Conservation (phyloP, 2,797 vertebrate species). For the Danio albolineatus region DNA sequence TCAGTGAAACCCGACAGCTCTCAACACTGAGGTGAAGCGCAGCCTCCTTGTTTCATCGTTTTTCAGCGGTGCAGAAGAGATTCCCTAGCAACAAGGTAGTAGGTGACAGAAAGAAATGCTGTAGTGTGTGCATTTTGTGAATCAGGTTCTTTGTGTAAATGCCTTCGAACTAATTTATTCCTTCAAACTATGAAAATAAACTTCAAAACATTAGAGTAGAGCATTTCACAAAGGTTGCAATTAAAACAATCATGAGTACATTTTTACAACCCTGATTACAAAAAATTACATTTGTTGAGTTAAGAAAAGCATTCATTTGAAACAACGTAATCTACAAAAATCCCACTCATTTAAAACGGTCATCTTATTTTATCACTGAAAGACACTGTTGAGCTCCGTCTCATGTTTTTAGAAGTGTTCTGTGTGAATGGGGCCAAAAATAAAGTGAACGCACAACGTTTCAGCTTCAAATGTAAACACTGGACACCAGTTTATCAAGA, state of each 20-base stretch:
- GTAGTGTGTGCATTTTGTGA: constrained; percentile 8
- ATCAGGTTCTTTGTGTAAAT: background rate
- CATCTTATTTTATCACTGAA: too few relatives aligned
- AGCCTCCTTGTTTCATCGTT: background rate
- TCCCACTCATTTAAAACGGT: too few relatives aligned
- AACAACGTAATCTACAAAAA: too few relatives aligned
- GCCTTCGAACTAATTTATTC: background rate
- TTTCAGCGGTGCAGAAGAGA: background rate
- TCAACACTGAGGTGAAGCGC: background rate
- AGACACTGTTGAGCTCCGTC: too few relatives aligned
- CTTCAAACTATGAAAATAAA: background rate
- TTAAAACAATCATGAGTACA: constrained; percentile 37
- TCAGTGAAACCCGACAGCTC: constrained; percentile 27
- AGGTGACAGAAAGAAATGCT: background rate
- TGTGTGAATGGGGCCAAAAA: too few relatives aligned
- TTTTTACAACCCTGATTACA: too few relatives aligned
- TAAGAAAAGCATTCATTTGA: too few relatives aligned
- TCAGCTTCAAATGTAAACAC: too few relatives aligned
- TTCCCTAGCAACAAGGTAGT: background rate
- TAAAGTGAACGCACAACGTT: too few relatives aligned
- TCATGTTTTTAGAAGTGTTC: too few relatives aligned
- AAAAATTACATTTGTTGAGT: too few relatives aligned
- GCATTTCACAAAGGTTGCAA: background rate
- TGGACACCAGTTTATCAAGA: too few relatives aligned
- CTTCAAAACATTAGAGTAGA: background rate